Evolutionary conservation across 1,140 invertebrate genomes (phyloP).

Genomic region (Liolophura sinensis): DNA sequence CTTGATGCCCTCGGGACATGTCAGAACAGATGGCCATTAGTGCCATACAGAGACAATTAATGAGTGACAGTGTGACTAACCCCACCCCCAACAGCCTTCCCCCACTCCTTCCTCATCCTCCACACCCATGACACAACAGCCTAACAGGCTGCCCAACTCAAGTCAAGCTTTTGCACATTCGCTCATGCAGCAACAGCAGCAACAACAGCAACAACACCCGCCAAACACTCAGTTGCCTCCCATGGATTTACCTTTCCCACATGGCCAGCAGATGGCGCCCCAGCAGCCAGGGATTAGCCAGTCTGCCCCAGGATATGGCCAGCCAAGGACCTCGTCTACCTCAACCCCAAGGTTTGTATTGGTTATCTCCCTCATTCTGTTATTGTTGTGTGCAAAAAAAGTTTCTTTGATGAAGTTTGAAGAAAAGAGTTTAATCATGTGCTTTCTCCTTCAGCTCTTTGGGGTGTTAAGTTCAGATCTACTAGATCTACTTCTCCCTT

Average conservation of each 20-base stretch:
- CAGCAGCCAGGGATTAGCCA: conserved; percentile 16
- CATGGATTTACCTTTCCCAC: not conserved
- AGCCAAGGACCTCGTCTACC: conserved; percentile 29
- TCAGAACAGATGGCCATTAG: conserved; percentile 84
- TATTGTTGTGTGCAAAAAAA: too few relatives aligned
- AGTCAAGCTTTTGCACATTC: conserved; percentile 19
- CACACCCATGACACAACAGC: conserved; percentile 5
- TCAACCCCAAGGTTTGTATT: conserved; percentile 26
- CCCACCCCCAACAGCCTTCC: not conserved
- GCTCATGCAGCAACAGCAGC: conserved; percentile 57
- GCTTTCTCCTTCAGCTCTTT: too few relatives aligned
- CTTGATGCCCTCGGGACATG: conserved; percentile 46
- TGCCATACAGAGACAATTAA: conserved; percentile 86
- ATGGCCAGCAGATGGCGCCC: conserved; percentile 2
- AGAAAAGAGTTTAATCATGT: too few relatives aligned
- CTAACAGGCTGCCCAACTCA: not conserved
- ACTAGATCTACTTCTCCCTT: too few relatives aligned
- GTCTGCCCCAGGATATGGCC: conserved; percentile 18
- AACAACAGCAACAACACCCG: conserved; percentile 66
- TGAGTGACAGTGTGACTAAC: conserved; percentile 70
- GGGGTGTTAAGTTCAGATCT: too few relatives aligned
- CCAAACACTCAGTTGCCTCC: not conserved
- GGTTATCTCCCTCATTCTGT: too few relatives aligned
- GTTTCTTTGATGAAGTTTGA: too few relatives aligned
- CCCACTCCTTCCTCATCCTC: not conserved